Evolutionary conservation across 1,140 invertebrate species (phyloP), one percentile per base, ranked within the genome.

Genomic region (Semibalanus balanoides): DNA sequence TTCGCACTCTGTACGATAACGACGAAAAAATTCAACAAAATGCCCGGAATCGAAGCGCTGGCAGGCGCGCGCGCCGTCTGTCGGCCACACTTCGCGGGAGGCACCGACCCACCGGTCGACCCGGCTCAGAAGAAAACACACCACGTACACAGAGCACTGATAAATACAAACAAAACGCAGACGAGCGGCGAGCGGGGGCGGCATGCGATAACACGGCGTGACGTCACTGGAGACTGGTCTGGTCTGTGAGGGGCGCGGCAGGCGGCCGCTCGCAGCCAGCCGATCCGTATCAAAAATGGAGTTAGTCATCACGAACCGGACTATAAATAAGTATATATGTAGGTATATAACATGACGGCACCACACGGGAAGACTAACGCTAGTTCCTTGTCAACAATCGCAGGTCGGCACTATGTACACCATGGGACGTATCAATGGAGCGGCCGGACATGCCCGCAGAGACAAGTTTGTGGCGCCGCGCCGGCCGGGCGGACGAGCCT

Each of bases 341-440:
- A 64, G 11, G 51, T 64, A 64, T 64, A 64, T 64, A 64, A 64
- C 51, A 64, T 25, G 51, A 64, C 51, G 51, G 51, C 51, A 64
- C 51, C 51, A 64, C 51, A 64, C 51, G 51, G 51, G 51, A 64
- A 64, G 51, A 64, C 51, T 64, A 64, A n/a, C 51, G 51, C 51
- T 64, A 64, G 51, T 7, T 64, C 51, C 51, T 22, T 64, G 51
- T 64, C 51, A 64, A 64, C 51, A 64, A 64, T 25, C 51, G 22
- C 51, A 22, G 51, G 35, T 40, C 22, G 22, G 51, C 51, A 25
- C 22, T 64, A 64, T 64, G 51, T 64, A 64, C 51, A 64, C 11
- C 9, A 25, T 64, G 51, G 51, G 51, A 64, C 51, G 51, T 64
- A 25, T 64, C 22, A 64, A 64, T 64, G 51, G 51, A 11, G 51